Evolutionary conservation across 1,140 invertebrate species (phyloP).

Genomic region (Sycophaga agraensis): DNA sequence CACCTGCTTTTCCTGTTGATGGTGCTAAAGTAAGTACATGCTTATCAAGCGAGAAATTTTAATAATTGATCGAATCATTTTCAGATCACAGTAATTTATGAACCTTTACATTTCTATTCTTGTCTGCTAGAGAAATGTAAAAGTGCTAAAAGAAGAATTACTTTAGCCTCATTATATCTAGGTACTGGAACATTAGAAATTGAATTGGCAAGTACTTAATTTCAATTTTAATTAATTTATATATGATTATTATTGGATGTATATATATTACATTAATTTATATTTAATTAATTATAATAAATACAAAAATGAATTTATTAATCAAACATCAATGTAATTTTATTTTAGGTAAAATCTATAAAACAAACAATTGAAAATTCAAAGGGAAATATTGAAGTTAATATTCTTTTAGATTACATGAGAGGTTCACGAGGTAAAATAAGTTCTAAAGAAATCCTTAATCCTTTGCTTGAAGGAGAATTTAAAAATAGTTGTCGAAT

Average conservation of each 20-base stretch:
- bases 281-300: no score
- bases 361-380: conserved; percentile 60
- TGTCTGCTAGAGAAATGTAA: conserved; percentile 70
- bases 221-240: no score
- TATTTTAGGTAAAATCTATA: conserved; percentile 62
- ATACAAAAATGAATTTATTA: conserved; percentile 12
- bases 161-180: conserved; percentile 89
- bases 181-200: conserved; percentile 86
- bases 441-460: conserved; percentile 78
- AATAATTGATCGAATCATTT: conserved; percentile 7
- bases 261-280: background rate
- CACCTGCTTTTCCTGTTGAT: conserved; percentile 73
- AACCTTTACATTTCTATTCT: conserved; percentile 76
- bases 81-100: conserved; percentile 69
- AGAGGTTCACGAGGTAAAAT: conserved; percentile 80
- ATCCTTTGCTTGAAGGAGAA: conserved; percentile 69
- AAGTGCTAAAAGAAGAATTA: conserved; percentile 76
- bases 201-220: conserved; percentile 63
- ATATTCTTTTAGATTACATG: conserved; percentile 86
- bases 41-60: background rate
- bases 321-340: conserved; percentile 4
- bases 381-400: conserved; percentile 69
- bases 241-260: background rate
- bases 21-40: conserved; percentile 60
- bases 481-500: conserved; percentile 61